phyloP scores from a whole-genome alignment of 1,140 invertebrate species.

The Zelostemma sp. region DNA sequence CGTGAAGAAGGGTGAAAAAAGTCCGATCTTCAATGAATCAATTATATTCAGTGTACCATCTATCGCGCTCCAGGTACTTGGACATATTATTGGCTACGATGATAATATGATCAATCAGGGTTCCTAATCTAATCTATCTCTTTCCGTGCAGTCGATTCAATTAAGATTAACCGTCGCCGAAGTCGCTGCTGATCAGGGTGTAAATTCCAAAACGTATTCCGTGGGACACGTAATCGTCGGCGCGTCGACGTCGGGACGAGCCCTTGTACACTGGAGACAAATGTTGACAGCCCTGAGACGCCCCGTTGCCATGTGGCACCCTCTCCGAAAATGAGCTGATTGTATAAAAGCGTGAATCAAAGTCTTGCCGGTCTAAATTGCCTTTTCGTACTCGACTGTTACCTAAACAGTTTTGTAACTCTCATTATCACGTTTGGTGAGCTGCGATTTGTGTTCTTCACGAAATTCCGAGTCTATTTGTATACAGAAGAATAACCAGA shows the following conservation, averaged over 20 bases:
- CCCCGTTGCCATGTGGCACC: conserved; percentile 88
- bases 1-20: conserved; percentile 77
- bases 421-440: too few relatives aligned
- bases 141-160: conserved; percentile 75
- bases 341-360: neutral
- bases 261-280: conserved; percentile 85
- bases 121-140: neutral
- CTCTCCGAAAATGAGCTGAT: conserved; percentile 74
- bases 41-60: conserved; percentile 84
- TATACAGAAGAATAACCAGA: conserved; percentile 12
- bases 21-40: conserved; percentile 84
- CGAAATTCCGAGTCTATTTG: conserved; percentile 5
- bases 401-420: too few relatives aligned
- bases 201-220: conserved; percentile 69
- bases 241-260: conserved; percentile 76
- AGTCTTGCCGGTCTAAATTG: conserved; percentile 34
- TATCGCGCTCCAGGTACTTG: conserved; percentile 73
- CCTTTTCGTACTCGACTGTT: conserved; percentile 10
- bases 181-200: conserved; percentile 57
- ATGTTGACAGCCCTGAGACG: conserved; percentile 85
- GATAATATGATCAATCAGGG: neutral
- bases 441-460: too few relatives aligned
- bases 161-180: conserved; percentile 78
- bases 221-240: conserved; percentile 83
- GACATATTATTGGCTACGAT: neutral